These are phyloP conservation scores for Indri indri DNA, from an alignment of 2,113 vertebrate genomes.

Conservation along the genomic window DNA sequence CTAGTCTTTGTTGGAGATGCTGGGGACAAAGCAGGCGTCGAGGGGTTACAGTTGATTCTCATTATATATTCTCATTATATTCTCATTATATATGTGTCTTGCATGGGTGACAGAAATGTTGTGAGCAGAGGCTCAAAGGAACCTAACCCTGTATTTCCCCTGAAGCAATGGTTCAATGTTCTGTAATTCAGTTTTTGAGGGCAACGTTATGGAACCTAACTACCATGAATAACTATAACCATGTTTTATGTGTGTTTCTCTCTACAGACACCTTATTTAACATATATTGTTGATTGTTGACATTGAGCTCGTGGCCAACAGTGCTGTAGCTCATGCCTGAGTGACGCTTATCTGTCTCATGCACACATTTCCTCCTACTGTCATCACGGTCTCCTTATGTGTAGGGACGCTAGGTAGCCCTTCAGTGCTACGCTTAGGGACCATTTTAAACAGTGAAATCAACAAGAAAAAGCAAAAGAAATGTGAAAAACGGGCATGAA, in stretches of 20 bases:
- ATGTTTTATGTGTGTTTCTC: background rate
- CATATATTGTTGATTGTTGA: background rate
- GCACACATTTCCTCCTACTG: background rate
- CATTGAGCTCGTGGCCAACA: background rate
- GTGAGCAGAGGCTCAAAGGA: background rate
- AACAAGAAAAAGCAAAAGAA: background rate
- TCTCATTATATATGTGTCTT: background rate
- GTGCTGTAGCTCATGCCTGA: background rate
- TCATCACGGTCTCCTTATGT: background rate
- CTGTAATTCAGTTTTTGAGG: background rate
- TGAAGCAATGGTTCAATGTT: background rate
- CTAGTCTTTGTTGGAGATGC: background rate
- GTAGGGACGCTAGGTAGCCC: background rate
- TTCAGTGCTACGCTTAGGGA: background rate
- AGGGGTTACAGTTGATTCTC: background rate
- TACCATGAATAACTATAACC: too few relatives aligned
- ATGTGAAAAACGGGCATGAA: background rate
- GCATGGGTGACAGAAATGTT: background rate
- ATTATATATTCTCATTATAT: background rate
- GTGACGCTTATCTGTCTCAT: background rate
- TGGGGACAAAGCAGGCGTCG: background rate
- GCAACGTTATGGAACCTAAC: too few relatives aligned
- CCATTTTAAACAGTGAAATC: background rate
- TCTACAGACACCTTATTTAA: background rate
- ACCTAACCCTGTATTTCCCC: background rate